phyloP scores from a whole-genome alignment of 2,888 invertebrate species.

The Eupithecia pulchellata region DNA sequence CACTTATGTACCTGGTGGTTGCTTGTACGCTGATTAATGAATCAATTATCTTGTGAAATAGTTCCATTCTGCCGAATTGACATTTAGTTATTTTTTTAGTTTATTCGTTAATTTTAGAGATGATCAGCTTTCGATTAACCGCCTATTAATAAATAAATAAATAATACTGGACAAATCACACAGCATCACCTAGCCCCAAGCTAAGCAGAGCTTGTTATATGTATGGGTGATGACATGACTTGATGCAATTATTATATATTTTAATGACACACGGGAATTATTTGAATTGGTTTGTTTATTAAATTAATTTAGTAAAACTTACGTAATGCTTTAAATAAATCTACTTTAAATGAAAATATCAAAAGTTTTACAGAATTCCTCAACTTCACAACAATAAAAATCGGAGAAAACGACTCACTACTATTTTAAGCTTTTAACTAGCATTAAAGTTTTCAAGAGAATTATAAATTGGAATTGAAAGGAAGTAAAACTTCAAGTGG shows the following conservation, averaged over 20 bases:
- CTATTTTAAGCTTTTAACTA: slow-evolving; percentile 75
- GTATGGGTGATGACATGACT: too few species aligned
- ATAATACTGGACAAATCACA: too few species aligned
- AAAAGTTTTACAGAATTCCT: slow-evolving; percentile 49
- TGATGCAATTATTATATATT: not conserved
- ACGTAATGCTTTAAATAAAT: not conserved
- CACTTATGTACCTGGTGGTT: not conserved
- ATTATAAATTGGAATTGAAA: slow-evolving; percentile 73
- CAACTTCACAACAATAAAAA: slow-evolving; percentile 65
- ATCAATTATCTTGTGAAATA: not conserved
- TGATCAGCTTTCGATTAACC: not conserved
- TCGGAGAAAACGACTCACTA: slow-evolving; percentile 62
- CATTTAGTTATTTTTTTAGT: not conserved
- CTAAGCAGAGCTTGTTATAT: too few species aligned
- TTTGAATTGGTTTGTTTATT: not conserved
- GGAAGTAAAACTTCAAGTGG: slow-evolving; percentile 65
- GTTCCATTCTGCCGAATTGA: not conserved
- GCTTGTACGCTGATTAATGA: not conserved
- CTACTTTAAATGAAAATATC: not conserved
- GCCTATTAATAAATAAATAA: too few species aligned
- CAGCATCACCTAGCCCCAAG: too few species aligned
- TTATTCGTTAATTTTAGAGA: not conserved
- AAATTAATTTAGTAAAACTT: not conserved
- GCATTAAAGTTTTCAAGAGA: slow-evolving; percentile 75
- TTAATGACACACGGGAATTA: not conserved